Conservation (phyloP, 1,140 invertebrate genomes). For the Brevipalpus yothersi region DNA sequence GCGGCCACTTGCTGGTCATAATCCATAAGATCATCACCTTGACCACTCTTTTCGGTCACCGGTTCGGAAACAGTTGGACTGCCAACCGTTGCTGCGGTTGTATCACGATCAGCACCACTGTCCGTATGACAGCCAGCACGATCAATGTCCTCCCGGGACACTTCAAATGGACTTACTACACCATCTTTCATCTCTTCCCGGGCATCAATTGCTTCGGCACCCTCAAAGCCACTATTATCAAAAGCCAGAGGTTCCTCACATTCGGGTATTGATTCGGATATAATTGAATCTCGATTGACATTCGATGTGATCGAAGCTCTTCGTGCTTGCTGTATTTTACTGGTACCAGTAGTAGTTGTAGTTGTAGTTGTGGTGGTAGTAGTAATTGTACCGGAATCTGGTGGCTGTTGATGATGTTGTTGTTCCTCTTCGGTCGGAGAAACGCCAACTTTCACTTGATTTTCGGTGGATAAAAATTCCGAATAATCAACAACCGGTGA, state of each 20-base stretch:
- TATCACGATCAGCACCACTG: slow-evolving; percentile 1
- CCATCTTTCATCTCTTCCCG: slow-evolving; percentile 8
- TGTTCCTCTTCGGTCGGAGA: neutral
- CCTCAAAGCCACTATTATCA: slow-evolving; percentile 26
- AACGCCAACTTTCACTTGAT: slow-evolving; percentile 2
- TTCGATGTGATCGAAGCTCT: neutral
- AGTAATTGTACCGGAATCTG: no score
- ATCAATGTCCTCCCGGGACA: slow-evolving; percentile 7
- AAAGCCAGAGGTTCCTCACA: slow-evolving; percentile 16
- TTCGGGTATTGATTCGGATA: slow-evolving; percentile 5
- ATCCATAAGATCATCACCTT: neutral
- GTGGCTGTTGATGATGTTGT: neutral
- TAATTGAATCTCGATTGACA: neutral
- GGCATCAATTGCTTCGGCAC: slow-evolving; percentile 20
- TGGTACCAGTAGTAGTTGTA: no score
- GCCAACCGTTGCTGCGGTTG: neutral
- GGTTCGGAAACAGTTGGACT: neutral
- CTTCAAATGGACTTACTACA: slow-evolving; percentile 15
- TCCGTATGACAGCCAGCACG: neutral
- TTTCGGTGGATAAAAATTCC: neutral
- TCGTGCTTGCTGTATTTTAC: no score
- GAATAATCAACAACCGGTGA: slow-evolving; percentile 10
- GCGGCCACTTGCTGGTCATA: neutral
- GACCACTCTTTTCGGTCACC: neutral
- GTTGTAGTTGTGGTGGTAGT: no score